Conservation (phyloP, 1,140 invertebrate species). For the Sminthurinus signatus region DNA sequence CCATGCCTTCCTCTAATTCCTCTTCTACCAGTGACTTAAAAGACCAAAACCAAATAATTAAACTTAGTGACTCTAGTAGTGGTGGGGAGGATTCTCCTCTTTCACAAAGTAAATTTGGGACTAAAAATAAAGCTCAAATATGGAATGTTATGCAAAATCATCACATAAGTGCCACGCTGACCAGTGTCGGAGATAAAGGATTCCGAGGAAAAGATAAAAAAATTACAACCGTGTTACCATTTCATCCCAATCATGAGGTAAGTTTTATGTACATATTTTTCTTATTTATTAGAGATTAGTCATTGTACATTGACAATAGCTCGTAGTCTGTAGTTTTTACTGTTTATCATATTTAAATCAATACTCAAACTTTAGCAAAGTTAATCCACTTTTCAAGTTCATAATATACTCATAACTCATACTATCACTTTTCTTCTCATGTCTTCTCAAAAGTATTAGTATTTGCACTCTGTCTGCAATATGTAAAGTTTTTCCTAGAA, state of each 20-base stretch:
- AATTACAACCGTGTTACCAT: slow-evolving; percentile 35
- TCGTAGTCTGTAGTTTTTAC: too few species aligned
- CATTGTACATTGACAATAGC: too few species aligned
- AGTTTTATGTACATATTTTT: slow-evolving; percentile 25
- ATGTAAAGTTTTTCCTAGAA: too few species aligned
- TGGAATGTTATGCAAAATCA: slow-evolving; percentile 37
- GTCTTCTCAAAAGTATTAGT: too few species aligned
- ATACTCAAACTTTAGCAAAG: too few species aligned
- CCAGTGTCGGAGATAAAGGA: slow-evolving; percentile 11
- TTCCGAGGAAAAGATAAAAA: slow-evolving; percentile 23
- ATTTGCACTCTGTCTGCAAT: too few species aligned
- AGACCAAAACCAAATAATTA: slow-evolving; percentile 13
- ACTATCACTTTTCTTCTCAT: too few species aligned
- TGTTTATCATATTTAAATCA: too few species aligned
- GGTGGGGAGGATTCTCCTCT: slow-evolving; percentile 11
- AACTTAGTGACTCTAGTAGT: neutral
- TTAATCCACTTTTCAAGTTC: too few species aligned
- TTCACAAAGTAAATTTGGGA: slow-evolving; percentile 12
- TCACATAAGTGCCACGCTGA: slow-evolving; percentile 17
- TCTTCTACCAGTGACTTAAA: slow-evolving; percentile 6
- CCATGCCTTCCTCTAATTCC: slow-evolving; percentile 25
- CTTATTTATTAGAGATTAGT: neutral
- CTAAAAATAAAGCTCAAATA: slow-evolving; percentile 34
- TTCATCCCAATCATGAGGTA: slow-evolving; percentile 40
- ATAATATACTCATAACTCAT: too few species aligned